Evolutionary conservation across 2,888 invertebrate genomes (phyloP).

Genomic region (Sisyra terminalis): DNA sequence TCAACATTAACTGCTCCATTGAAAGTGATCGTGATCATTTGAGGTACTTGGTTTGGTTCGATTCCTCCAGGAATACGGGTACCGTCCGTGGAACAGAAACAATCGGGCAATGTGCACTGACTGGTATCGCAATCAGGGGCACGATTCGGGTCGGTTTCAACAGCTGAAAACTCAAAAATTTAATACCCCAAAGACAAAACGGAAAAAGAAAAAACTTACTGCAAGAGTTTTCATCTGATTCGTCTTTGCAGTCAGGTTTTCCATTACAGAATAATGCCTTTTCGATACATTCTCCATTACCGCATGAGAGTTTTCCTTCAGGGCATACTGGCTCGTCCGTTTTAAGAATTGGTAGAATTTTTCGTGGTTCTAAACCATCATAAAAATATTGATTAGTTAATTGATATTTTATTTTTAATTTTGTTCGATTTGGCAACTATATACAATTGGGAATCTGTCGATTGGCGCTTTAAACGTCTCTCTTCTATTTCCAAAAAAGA

Average conservation of each 20-base stretch:
- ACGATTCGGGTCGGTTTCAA: slow-evolving; percentile 78
- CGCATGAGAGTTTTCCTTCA: slow-evolving; percentile 79
- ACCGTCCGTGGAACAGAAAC: slow-evolving; percentile 86
- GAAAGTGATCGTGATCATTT: slow-evolving; percentile 86
- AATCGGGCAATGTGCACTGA: slow-evolving; percentile 77
- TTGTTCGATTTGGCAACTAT: too few species aligned
- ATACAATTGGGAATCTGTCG: too few species aligned
- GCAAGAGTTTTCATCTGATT: slow-evolving; percentile 90
- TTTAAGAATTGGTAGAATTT: slow-evolving; percentile 73
- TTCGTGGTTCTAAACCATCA: slow-evolving; percentile 63
- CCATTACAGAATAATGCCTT: slow-evolving; percentile 88
- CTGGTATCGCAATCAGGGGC: slow-evolving; percentile 83
- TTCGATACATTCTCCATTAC: slow-evolving; percentile 82
- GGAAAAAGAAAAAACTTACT: slow-evolving; percentile 44
- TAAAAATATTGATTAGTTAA: neutral
- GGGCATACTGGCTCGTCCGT: slow-evolving; percentile 88
- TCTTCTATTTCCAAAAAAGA: too few species aligned
- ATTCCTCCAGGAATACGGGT: slow-evolving; percentile 74
- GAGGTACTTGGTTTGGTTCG: slow-evolving; percentile 72
- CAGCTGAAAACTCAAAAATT: slow-evolving; percentile 40
- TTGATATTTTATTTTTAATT: too few species aligned
- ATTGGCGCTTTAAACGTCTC: too few species aligned
- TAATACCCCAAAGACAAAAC: neutral
- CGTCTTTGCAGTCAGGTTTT: slow-evolving; percentile 83
- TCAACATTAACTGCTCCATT: slow-evolving; percentile 87